Base-by-base conservation (phyloP, 1,140 invertebrate genomes). In the Plectrocnemia conspersa region DNA sequence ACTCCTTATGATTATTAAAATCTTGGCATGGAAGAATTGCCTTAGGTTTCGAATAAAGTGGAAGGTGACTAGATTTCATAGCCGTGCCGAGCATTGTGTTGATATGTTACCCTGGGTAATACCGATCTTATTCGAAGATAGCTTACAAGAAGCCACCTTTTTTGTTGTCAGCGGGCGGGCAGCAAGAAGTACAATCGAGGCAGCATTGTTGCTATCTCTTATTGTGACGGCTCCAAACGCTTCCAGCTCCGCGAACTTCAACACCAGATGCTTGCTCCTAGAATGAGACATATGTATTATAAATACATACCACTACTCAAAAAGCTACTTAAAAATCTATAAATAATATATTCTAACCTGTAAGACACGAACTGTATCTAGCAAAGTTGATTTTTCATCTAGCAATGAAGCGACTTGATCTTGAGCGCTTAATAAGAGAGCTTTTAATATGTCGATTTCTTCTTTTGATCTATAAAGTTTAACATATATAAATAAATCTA, bases 351-450 rank as follows among this genome's bases (percentile, higher is more conserved):
- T 24, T 16, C 3, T 59, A 58, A 81, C 82, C 72, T 86, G 83
- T 57, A 88, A 64, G 29, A 78, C 70, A 11, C 76, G 72, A 54
- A 86, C 72, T 41, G 80, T 80, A 58, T 88, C 84, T 35, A 88
- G 66, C 21, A 90, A 69, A n/a, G 77, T 77, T 56, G 80, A 80
- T 63, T 89, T 90, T 59, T 90, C 87, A 27, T 83, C 81, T 1
- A 88, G 60, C 33, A 89, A 66, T 21, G 74, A 73, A 13, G 77
- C 77, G 1, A 88, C 82, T 45, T 88, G 81, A 58, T 87, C 85
- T 64, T 89, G 85, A 1, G 86, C 84, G 1, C 79, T 76, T 2
- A 61, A 16, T 18, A 86, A 68, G 61, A 76, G 77, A 1, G 75
- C 75, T 56, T 77, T 79, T 15, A 85, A 63, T 2, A 78, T 66